Conservation (phyloP, 2,113 vertebrate species). For the Romanogobio albipinnatus region DNA sequence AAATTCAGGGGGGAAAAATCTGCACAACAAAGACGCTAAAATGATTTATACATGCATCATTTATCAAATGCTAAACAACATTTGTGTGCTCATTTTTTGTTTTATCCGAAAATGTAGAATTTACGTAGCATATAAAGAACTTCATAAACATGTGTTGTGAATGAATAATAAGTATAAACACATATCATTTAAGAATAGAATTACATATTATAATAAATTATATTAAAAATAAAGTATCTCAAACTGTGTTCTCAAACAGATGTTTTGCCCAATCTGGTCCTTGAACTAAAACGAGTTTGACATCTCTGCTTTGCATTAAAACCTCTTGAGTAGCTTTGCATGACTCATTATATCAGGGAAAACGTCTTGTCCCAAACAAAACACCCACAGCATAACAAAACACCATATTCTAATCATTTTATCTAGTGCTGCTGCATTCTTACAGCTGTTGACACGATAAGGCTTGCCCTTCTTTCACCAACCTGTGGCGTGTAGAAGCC, state of each 20-base stretch:
- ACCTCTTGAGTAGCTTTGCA: not conserved
- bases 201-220: not conserved
- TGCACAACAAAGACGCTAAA: not conserved
- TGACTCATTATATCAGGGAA: not conserved
- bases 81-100: not conserved
- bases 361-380: conserved; percentile 25
- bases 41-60: not conserved
- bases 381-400: not conserved
- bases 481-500: conserved; percentile 9
- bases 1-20: not conserved
- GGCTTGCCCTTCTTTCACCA: conserved; percentile 37
- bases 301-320: not conserved
- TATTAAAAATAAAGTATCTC: not conserved
- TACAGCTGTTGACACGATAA: conserved; percentile 32
- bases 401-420: conserved; percentile 30
- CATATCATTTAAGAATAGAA: not conserved
- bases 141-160: not conserved
- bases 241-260: not conserved
- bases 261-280: not conserved
- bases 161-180: not conserved
- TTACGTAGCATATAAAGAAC: not conserved
- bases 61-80: not conserved
- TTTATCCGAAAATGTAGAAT: not conserved
- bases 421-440: conserved; percentile 31
- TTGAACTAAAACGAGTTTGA: not conserved